Base-by-base conservation (phyloP, 2,797 vertebrate species). In the Gambelia wislizenii region DNA sequence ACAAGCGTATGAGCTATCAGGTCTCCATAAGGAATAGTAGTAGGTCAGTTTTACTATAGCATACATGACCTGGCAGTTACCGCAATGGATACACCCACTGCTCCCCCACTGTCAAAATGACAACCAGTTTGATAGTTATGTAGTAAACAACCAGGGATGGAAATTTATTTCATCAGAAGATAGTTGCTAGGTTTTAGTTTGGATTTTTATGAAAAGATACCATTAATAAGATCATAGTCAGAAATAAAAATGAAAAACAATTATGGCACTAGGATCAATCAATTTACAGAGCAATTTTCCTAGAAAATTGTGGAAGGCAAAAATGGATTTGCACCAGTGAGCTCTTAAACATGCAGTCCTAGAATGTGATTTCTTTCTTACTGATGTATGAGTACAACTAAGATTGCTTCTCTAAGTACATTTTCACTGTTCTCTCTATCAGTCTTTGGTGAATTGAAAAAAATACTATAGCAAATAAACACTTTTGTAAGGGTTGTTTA, bases 201-300 rank as follows among this genome's bases (percentile, higher is more conserved):
- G 87, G 92, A 92, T 87, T 90, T 87, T 91, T 44, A 76, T 56
- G 87, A 87, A 91, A 89, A 84, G 54, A 54, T 2, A 93, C 67
- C 18, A n/a, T n/a, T 59, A 78, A 54, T 44, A 80, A 74, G 33
- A 36, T 59, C 25, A 64, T 33, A 59, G 36, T 4, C 25, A 59
- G 36, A 33, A 83, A 91, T 80, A 87, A 90, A 87, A 92, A 81
- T 78, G 77, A 80, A 84, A 91, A 87, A 85, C 89, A 6, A 86
- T 91, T 81, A 78, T 89, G 91, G 90, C 93, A 83, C 0, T 0
- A 85, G 85, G 54, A 89, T 74, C 84, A 74, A 33, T 83, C 86
- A 78, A 42, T 89, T 88, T 77, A 25, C 13, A 70, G 78, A 88
- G 30, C 1, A 69, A 6, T 69, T 91, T 70, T 69, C 69, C 87